Evolutionary conservation across 64 coral and sea anemone species (phyloP).

Genomic region (Pocillopora verrucosa): DNA sequence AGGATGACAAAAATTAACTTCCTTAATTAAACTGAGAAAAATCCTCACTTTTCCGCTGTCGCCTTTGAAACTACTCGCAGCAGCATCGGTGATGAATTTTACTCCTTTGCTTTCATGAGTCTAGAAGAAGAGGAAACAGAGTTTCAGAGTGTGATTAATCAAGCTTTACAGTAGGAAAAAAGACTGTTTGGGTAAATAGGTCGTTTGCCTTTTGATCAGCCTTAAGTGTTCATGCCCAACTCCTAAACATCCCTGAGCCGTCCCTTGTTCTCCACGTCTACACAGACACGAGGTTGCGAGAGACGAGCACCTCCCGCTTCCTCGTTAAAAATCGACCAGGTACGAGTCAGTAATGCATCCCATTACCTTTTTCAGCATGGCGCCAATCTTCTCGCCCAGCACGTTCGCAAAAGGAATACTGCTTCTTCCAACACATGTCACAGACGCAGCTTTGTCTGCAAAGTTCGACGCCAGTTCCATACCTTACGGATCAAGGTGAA

Average conservation of each 20-base stretch:
- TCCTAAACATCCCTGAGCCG: too few relatives aligned
- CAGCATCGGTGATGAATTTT: conserved; percentile 82
- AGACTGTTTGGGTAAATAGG: too few relatives aligned
- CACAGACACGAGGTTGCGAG: too few relatives aligned
- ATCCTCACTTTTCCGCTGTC: conserved; percentile 66
- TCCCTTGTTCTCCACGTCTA: too few relatives aligned
- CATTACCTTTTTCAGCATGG: conserved; percentile 84
- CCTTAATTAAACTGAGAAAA: neutral
- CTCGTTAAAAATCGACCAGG: neutral
- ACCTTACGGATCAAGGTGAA: conserved; percentile 39
- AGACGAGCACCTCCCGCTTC: too few relatives aligned
- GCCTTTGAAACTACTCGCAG: conserved; percentile 93
- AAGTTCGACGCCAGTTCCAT: conserved; percentile 89
- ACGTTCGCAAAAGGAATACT: conserved; percentile 83
- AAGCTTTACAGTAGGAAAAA: too few relatives aligned
- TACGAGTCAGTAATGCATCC: neutral
- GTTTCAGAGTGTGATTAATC: neutral
- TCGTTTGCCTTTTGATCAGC: too few relatives aligned
- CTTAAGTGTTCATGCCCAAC: too few relatives aligned
- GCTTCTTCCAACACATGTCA: conserved; percentile 78
- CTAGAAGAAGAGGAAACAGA: conserved; percentile 22
- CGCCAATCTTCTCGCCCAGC: conserved; percentile 84
- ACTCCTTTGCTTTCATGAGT: conserved; percentile 91
- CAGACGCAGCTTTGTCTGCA: conserved; percentile 82
- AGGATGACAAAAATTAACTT: neutral